A percentile compares a stretch with the other conserved stretches of the same genome.
Conservation (phyloP, 2,888 invertebrate species). For the Drosophila putrida region DNA sequence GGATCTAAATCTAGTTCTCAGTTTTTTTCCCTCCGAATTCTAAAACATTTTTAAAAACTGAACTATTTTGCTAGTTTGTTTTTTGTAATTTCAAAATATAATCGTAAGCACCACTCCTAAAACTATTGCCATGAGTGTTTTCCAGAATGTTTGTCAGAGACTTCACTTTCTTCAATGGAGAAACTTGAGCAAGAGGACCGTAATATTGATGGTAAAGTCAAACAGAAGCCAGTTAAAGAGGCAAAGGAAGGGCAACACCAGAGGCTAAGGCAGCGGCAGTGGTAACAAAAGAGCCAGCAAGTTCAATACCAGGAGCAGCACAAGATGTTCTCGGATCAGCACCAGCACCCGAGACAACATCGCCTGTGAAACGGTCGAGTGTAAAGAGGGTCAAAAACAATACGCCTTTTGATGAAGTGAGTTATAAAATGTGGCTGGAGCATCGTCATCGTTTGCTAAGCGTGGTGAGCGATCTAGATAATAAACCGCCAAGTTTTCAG, state of each 20-base stretch:
- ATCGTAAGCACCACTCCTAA: not conserved
- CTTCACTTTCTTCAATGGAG: not conserved
- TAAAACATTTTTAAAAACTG: slow-evolving; percentile 1
- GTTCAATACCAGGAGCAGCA: too few species aligned
- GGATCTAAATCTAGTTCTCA: not conserved
- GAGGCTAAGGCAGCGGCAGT: too few species aligned
- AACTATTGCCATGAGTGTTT: slow-evolving; percentile 20
- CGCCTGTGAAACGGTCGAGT: not conserved
- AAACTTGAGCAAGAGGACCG: not conserved
- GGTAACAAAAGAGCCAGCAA: not conserved
- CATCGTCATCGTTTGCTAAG: slow-evolving; percentile 54
- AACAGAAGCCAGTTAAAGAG: not conserved
- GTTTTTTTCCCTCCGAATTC: slow-evolving; percentile 3
- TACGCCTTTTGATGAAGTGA: not conserved
- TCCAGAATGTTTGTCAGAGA: slow-evolving; percentile 35
- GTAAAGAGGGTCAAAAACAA: not conserved
- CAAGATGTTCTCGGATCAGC: not conserved
- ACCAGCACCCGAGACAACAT: not conserved
- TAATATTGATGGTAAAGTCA: not conserved
- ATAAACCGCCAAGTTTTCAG: slow-evolving; percentile 45
- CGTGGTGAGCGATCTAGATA: slow-evolving; percentile 39
- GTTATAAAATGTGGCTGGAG: slow-evolving; percentile 46
- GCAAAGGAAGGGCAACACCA: too few species aligned
- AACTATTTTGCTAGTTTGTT: not conserved
- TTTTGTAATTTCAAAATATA: not conserved